Evolutionary conservation across 2,888 invertebrate species (phyloP).

Genomic region (Nesidiocoris tenuis): DNA sequence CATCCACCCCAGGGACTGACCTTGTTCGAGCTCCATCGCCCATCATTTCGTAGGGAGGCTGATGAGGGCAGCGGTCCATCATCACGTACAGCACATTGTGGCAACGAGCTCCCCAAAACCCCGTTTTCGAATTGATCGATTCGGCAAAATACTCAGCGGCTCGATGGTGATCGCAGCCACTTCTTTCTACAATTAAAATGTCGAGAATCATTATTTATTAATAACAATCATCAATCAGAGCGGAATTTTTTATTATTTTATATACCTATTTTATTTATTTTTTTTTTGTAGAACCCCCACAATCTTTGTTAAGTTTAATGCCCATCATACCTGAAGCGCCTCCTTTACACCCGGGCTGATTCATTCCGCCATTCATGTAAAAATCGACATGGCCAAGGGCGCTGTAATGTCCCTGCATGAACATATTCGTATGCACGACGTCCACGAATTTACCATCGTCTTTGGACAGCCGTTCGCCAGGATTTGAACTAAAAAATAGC

Average conservation of each 20-base stretch:
- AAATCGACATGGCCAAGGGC: slow-evolving; percentile 70
- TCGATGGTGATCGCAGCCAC: slow-evolving; percentile 63
- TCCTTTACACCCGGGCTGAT: slow-evolving; percentile 65
- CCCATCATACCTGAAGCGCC: slow-evolving; percentile 10
- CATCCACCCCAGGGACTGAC: background rate
- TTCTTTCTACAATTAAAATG: slow-evolving; percentile 43
- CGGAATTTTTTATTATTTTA: too few species aligned
- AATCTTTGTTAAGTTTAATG: too few species aligned
- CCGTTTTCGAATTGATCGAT: slow-evolving; percentile 62
- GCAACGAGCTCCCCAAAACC: slow-evolving; percentile 61
- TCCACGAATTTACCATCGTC: slow-evolving; percentile 69
- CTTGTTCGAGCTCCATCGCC: slow-evolving; percentile 16
- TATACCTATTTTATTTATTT: too few species aligned
- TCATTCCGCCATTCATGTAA: slow-evolving; percentile 68
- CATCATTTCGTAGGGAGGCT: slow-evolving; percentile 11
- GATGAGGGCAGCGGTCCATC: background rate
- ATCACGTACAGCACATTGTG: background rate
- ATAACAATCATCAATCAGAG: too few species aligned
- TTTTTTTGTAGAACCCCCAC: too few species aligned
- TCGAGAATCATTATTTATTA: too few species aligned
- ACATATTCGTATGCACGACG: slow-evolving; percentile 70
- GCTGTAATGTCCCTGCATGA: slow-evolving; percentile 66
- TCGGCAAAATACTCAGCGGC: slow-evolving; percentile 66
- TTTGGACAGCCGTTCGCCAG: slow-evolving; percentile 60
- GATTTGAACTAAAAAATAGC: slow-evolving; percentile 62